Base-by-base conservation (phyloP, 2,113 vertebrate genomes). In the Monarcha castaneiventris region DNA sequence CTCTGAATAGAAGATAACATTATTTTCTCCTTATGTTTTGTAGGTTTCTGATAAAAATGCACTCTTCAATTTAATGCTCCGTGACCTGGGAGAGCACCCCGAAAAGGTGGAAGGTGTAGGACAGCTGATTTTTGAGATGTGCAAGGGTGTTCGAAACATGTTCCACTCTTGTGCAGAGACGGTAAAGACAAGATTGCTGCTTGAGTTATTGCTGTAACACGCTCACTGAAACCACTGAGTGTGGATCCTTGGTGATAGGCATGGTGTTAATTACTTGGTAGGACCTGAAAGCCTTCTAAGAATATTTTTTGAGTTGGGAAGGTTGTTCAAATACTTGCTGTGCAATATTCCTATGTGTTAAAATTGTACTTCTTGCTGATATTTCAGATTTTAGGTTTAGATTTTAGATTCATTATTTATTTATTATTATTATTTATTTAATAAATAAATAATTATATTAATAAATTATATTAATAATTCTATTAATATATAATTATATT, bases 71-170 rank as follows among this genome's bases (percentile, higher is more conserved):
- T 97, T 98, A 79, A 98, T 99, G 97, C 98, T 99, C 61, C 27
- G 83, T 79, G 99, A 99, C 90, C 96, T 99, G 87, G 95, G 96
- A 43, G 95, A 98, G 68, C 98, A 99, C 84, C 98, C 98, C 0
- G 97, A 98, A 90, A 99, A 99, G 84, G 98, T 97, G 7, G 98
- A 98, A 96, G 99, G 99, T 86, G 98, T 98, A 13, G 99, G 99
- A 59, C 99, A 98, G 84, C 98, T 99, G 85, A 97, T 99, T 77
- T 99, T 99, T 93, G 98, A 99, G 96, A 99, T 99, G 98, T 99
- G 99, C 97, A 99, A 98, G 98, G 99, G 99, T 62, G 99, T 99
- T 93, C 97, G 98, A 92, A 98, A 98, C 91, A 99, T 99, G 99
- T 99, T 99, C 93, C 99, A 99, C 93, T 99, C 99, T 23, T 99